These are phyloP conservation scores for Homarus gammarus DNA, from an alignment of 2,888 invertebrate genomes.

Conservation along the genomic window DNA sequence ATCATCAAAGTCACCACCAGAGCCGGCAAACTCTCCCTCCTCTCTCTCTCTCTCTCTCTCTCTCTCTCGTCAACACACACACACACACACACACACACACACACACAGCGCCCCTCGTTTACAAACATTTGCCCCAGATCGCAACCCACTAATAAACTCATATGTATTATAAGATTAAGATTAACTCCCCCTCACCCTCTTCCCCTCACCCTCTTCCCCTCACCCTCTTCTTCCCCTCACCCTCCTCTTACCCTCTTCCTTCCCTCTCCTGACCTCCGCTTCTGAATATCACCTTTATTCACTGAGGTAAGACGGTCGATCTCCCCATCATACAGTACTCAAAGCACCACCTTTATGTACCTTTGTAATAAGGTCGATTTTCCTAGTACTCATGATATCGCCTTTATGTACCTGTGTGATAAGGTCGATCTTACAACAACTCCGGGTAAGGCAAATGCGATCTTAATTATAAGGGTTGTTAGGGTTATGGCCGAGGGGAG, in stretches of 20 bases:
- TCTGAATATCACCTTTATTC: no score
- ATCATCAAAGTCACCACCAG: slow-evolving; percentile 55
- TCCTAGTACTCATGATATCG: slow-evolving; percentile 36
- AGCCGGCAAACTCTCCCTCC: neutral
- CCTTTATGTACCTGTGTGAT: slow-evolving; percentile 6
- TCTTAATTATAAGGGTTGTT: slow-evolving; percentile 39
- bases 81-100: slow-evolving; percentile 30
- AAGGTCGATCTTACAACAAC: no score
- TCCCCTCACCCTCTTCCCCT: no score
- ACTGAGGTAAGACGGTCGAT: no score
- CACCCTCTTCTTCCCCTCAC: no score
- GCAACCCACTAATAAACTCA: slow-evolving; percentile 71
- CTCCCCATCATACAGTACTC: no score
- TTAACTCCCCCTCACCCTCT: slow-evolving; percentile 23
- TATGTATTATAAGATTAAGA: slow-evolving; percentile 74
- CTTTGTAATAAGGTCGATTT: no score
- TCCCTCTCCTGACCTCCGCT: no score
- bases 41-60: no score
- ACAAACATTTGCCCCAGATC: slow-evolving; percentile 66
- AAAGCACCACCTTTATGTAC: slow-evolving; percentile 35
- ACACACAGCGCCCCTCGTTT: neutral
- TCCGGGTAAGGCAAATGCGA: slow-evolving; percentile 5
- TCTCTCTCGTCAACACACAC: no score
- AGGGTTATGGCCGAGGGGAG: slow-evolving; percentile 4
- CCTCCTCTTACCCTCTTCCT: no score